Evolutionary conservation across 2,888 invertebrate species (phyloP).

Genomic region (Prosopocoilus inquinatus): DNA sequence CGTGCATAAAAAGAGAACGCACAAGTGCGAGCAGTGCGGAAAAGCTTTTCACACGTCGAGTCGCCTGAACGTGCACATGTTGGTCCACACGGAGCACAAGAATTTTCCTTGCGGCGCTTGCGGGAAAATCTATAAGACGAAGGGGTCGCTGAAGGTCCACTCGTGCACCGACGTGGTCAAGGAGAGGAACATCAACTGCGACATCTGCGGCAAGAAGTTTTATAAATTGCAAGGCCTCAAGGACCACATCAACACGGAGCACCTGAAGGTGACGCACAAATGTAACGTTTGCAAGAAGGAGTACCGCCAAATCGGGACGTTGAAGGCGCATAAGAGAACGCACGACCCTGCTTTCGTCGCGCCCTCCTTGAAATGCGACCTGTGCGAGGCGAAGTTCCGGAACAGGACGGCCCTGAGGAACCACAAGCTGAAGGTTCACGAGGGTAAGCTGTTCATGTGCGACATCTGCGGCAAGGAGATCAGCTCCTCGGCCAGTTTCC

Average conservation of each 20-base stretch:
- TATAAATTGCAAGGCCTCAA: no score
- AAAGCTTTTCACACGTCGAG: constrained; percentile 56
- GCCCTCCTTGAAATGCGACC: no score
- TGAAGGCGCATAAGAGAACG: no score
- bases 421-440: not conserved
- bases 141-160: not conserved
- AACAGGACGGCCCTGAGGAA: no score
- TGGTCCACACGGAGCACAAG: constrained; percentile 55
- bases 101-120: constrained; percentile 55
- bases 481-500: constrained; percentile 66
- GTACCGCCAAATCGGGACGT: no score
- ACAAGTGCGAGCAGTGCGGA: constrained; percentile 55
- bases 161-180: not conserved
- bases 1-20: constrained; percentile 46
- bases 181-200: no score
- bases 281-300: no score
- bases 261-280: not conserved
- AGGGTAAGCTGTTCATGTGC: not conserved
- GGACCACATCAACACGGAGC: not conserved
- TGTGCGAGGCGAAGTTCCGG: no score
- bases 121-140: constrained; percentile 51
- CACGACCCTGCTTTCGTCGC: no score
- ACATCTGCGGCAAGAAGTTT: no score
- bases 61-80: constrained; percentile 56
- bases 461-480: constrained; percentile 59